Evolutionary conservation across 2,113 vertebrate genomes (phyloP).

Genomic region (Corapipo altera): DNA sequence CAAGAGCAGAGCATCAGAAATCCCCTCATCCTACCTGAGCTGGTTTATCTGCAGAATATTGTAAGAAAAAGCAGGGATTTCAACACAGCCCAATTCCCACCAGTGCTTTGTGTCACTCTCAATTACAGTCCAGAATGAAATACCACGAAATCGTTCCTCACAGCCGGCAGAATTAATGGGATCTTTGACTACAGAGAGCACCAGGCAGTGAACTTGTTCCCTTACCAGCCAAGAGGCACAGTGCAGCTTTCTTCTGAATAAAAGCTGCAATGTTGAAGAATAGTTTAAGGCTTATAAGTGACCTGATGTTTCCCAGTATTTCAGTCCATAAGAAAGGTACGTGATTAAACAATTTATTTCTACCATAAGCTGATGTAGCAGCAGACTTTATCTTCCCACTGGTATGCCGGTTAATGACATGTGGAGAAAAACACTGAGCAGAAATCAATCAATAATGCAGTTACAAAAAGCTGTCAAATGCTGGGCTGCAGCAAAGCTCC

Average conservation of each 20-base stretch:
- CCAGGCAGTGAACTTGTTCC: constrained; percentile 35
- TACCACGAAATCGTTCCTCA: constrained; percentile 24
- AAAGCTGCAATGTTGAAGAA: constrained; percentile 42
- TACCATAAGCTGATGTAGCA: background rate
- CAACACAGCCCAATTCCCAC: constrained; percentile 27
- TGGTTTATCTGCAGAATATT: constrained; percentile 13
- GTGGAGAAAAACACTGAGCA: background rate
- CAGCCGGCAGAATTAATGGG: constrained; percentile 45
- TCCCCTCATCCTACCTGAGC: constrained; percentile 3
- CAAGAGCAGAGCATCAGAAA: constrained; percentile 6
- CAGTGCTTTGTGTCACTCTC: constrained; percentile 48
- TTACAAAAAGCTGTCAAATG: background rate
- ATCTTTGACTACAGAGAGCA: constrained; percentile 53
- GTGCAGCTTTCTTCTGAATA: constrained; percentile 44
- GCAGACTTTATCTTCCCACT: background rate
- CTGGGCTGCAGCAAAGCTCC: background rate
- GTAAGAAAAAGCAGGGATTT: constrained; percentile 10
- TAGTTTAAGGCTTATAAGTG: constrained; percentile 19
- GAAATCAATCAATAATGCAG: background rate
- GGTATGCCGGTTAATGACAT: background rate
- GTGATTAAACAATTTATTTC: background rate
- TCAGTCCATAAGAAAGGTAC: background rate
- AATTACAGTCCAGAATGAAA: constrained; percentile 53
- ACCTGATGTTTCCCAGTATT: constrained; percentile 18
- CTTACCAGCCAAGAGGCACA: constrained; percentile 50